phyloP scores from a whole-genome alignment of 1,140 invertebrate species.

The Drosophila sucinea region DNA sequence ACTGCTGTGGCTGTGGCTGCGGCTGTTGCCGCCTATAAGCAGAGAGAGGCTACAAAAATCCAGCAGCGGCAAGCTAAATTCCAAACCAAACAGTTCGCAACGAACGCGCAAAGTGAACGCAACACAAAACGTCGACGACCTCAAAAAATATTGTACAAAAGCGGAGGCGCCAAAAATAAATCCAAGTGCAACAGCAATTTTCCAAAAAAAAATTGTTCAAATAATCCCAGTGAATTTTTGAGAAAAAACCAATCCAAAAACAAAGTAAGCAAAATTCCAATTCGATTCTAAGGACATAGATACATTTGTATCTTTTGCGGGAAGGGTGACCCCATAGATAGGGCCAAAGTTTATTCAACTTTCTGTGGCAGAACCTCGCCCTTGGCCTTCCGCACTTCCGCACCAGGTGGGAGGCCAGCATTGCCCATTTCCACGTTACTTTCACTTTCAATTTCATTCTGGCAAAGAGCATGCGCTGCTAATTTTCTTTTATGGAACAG shows the following conservation, averaged over 20 bases:
- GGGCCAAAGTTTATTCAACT: constrained; percentile 67
- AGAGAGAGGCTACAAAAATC: constrained; percentile 69
- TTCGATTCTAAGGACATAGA: not conserved
- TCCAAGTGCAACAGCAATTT: constrained; percentile 27
- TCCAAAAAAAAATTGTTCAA: constrained; percentile 25
- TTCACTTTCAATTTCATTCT: constrained; percentile 69
- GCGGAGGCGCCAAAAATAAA: constrained; percentile 56
- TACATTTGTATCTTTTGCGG: too few species aligned
- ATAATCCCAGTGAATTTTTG: constrained; percentile 43
- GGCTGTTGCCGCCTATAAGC: constrained; percentile 12
- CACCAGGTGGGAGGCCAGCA: not conserved
- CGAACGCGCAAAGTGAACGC: constrained; percentile 71
- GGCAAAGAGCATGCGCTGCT: constrained; percentile 60
- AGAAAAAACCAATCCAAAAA: constrained; percentile 6
- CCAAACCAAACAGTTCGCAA: constrained; percentile 67
- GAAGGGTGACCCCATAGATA: too few species aligned
- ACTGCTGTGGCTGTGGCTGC: constrained; percentile 20
- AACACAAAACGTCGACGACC: constrained; percentile 65
- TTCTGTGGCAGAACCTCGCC: constrained; percentile 42
- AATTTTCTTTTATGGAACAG: constrained; percentile 43
- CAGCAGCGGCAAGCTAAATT: constrained; percentile 49
- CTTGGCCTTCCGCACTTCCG: constrained; percentile 60
- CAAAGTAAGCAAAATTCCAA: not conserved
- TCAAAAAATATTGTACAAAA: constrained; percentile 25
- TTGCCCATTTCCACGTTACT: constrained; percentile 37